These are phyloP conservation scores for Porites divaricata DNA, from an alignment of 92 coral and sea anemone genomes.

Conservation along the genomic window DNA sequence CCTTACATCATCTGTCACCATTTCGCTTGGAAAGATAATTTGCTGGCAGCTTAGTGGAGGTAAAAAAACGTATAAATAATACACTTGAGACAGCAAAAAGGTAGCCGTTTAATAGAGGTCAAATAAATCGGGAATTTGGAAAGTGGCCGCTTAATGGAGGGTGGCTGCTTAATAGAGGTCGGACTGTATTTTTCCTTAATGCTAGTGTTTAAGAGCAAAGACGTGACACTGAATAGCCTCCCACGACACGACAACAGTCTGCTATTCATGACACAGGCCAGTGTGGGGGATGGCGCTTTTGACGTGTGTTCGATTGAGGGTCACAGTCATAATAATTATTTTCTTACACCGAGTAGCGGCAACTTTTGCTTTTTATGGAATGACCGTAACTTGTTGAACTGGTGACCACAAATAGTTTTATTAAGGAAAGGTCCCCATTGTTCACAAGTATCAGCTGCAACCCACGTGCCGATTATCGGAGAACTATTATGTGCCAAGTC, in stretches of 20 bases:
- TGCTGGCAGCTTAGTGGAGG: too few relatives aligned
- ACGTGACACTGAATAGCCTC: constrained; percentile 1
- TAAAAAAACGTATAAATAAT: too few relatives aligned
- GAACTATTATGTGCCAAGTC: too few relatives aligned
- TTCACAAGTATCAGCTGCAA: constrained; percentile 14
- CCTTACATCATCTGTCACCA: too few relatives aligned
- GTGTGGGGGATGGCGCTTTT: constrained; percentile 4
- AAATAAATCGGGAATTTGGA: too few relatives aligned
- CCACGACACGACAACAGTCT: not conserved
- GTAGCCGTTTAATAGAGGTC: too few relatives aligned
- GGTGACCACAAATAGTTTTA: constrained; percentile 10
- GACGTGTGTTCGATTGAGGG: constrained; percentile 14
- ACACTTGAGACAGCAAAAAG: too few relatives aligned
- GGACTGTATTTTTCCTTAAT: constrained; percentile 15
- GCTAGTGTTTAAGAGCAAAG: constrained; percentile 13
- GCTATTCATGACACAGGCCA: not conserved
- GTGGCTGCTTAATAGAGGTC: too few relatives aligned
- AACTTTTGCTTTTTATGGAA: constrained; percentile 2
- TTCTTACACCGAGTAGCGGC: constrained; percentile 2
- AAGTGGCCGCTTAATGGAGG: too few relatives aligned
- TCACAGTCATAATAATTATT: not conserved
- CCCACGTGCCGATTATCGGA: not conserved
- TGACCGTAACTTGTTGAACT: constrained; percentile 4
- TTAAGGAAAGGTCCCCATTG: not conserved
- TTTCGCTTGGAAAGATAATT: too few relatives aligned